Base-by-base conservation (phyloP, 2,113 vertebrate species). In the Fulmarus glacialis region DNA sequence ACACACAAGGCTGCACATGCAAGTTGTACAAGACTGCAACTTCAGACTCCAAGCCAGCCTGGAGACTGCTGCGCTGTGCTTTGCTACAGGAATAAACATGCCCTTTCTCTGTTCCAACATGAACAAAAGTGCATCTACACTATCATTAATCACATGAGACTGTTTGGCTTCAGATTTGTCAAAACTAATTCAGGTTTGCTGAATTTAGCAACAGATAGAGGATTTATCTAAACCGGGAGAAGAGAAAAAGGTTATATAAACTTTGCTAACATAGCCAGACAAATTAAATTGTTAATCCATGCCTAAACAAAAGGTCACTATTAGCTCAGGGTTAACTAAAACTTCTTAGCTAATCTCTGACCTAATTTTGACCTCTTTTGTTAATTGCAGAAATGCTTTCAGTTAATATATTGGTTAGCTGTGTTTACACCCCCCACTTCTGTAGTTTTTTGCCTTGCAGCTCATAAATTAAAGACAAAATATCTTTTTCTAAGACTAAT, bases 191-290 rank as follows among this genome's bases (percentile, higher is more conserved):
- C 66, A 55, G 34, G 53, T 47, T 64, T 87, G 52, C 83, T 60
- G 50, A 83, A 93, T 53, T 84, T 84, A 89, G 48, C 0, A 0
- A 73, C 38, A 91, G 81, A 93, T 36, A 91, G 14, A 1, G 4
- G n/a, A 78, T 92, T 92, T 95, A 95, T 92, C 72, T 80, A 48
- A n/a, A 78, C 24, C 0, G 0, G 30, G 52, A 86, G 48, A 91
- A 82, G 52, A 80, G 26, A 30, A 91, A 94, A 85, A 79, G 89
- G 82, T 93, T 97, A 97, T 43, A 72, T 79, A 97, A 93, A 83
- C 78, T 93, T 90, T 53, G 30, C 53, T 78, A 60, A 78, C 59
- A 59, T 12, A 82, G 38, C 9, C 60, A 80, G 88, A 80, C 62
- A 79, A 95, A 95, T 94, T 64, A 62, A 73, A 80, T 32, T 92